Base-by-base conservation (phyloP, 2,888 invertebrate species). In the Melinaea marsaeus region DNA sequence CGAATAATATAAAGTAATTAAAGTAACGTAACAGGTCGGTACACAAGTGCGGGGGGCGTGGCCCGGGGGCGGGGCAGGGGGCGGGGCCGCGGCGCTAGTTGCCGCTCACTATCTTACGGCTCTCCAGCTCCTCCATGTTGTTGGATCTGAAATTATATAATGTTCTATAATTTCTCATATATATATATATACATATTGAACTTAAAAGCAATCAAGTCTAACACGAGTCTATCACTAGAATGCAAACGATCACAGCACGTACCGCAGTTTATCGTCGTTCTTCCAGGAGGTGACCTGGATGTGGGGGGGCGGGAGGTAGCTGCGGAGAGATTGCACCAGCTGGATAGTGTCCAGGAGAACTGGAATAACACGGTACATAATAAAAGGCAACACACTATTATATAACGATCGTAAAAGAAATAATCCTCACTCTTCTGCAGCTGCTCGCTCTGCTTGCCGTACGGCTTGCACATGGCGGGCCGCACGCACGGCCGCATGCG, bases 251-350 rank as follows among this genome's bases (percentile, higher is more conserved):
- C 9, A 22, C 9, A 9, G 7, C 7, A 32, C 72, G 7, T 42
- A 91, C 91, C 91, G 90, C 42, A 91, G 75, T 69, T 91, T 91
- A 79, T 95, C 95, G 83, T 96, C 96, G 79, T 95, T 96, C 85
- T 96, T 96, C 96, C 96, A 96, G 65, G 96, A 96, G 69, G 95
- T 96, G 62, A 96, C 96, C 77, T 96, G 96, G 79, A 96, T 96
- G 81, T 96, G 96, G 5, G 96, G 96, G 37, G 96, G 96, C 64
- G 96, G 96, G 79, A 96, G 85, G 78, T 95, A 96, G 81, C 95
- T 96, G 61, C 96, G 92, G 71, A 96, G 89, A 9, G 96, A 96
- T 81, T 96, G 96, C 64, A 96, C 96, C 79, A 96, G 87, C 83
- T 96, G 96, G 79, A 96, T 96, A 54, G 96, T 96, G 79, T 96